Evolutionary conservation across 2,797 vertebrate species (phyloP).

Genomic region (Macrochelys suwanniensis): DNA sequence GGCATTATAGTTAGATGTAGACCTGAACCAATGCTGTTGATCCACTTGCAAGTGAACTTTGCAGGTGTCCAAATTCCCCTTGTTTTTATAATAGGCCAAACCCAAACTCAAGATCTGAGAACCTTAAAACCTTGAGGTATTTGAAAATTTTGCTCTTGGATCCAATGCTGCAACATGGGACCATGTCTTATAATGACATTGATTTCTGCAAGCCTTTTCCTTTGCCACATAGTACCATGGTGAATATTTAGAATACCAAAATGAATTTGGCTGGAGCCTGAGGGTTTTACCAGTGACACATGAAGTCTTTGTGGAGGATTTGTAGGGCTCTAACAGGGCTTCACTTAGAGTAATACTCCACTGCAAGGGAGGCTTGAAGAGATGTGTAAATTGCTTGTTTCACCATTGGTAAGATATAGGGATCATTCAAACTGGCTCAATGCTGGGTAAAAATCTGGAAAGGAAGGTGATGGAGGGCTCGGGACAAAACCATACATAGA

Average conservation of each 20-base stretch:
- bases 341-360: not conserved
- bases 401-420: not conserved
- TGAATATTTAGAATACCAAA: too few relatives aligned
- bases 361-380: not conserved
- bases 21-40: not conserved
- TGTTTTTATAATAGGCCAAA: not conserved
- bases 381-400: not conserved
- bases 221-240: too few relatives aligned
- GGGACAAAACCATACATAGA: conserved; percentile 10
- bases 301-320: not conserved
- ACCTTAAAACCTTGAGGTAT: accelerated
- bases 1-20: not conserved
- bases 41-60: not conserved
- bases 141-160: not conserved
- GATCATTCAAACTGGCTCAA: not conserved
- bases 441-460: conserved; percentile 23
- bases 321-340: not conserved
- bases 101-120: not conserved
- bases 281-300: not conserved
- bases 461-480: not conserved
- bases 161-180: not conserved
- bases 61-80: accelerated
- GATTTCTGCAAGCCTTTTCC: too few relatives aligned
- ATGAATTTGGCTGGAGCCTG: not conserved
- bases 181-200: not conserved